A percentile compares a stretch with the other conserved stretches of the same genome.
These are phyloP conservation scores for Siphamia tubifer DNA, from an alignment of 2,113 vertebrate genomes.

Conservation along the genomic window DNA sequence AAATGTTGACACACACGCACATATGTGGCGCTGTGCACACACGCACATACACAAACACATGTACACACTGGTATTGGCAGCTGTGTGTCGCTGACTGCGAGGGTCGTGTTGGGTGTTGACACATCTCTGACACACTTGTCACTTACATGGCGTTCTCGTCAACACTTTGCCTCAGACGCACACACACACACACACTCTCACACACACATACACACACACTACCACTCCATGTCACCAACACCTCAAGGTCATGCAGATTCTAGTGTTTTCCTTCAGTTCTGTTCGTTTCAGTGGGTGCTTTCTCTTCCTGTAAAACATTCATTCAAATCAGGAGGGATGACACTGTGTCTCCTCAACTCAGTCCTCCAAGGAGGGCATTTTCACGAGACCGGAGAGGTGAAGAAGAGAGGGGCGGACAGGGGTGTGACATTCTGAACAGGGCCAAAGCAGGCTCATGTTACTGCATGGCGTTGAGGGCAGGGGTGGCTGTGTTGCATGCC, in stretches of 20 bases:
- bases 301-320: neutral
- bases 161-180: conserved; percentile 63
- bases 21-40: neutral
- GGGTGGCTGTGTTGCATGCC: conserved; percentile 46
- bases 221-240: neutral
- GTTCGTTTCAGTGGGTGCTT: neutral
- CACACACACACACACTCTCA: conserved; percentile 4
- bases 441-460: conserved; percentile 61
- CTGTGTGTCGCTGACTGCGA: conserved; percentile 60
- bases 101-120: conserved; percentile 75
- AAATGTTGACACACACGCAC: conserved; percentile 21
- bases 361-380: conserved; percentile 17
- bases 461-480: conserved; percentile 28
- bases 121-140: conserved; percentile 80
- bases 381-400: conserved; percentile 12
- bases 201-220: neutral
- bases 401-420: conserved; percentile 5
- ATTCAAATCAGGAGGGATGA: conserved; percentile 1
- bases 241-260: conserved; percentile 8
- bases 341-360: neutral
- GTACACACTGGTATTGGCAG: conserved; percentile 69
- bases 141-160: conserved; percentile 75
- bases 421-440: conserved; percentile 74
- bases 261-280: neutral
- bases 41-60: neutral